These are phyloP conservation scores for Pemphigus obesinymphae DNA, from an alignment of 1,140 invertebrate species.

Conservation along the genomic window DNA sequence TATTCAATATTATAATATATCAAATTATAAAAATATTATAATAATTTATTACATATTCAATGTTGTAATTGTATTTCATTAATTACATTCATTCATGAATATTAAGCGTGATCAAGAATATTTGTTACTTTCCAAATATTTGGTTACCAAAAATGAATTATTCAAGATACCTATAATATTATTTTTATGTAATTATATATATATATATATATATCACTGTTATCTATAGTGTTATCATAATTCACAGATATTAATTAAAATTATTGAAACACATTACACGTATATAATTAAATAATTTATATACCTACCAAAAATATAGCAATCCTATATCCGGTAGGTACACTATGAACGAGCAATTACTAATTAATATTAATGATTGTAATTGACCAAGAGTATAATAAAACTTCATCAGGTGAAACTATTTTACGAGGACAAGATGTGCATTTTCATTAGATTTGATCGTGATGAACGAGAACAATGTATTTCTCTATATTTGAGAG, in stretches of 20 bases:
- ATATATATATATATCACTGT: too few relatives aligned
- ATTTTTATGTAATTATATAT: too few relatives aligned
- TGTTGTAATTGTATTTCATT: too few relatives aligned
- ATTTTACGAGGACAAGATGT: slow-evolving; percentile 21
- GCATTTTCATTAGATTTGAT: slow-evolving; percentile 27
- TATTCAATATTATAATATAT: too few relatives aligned
- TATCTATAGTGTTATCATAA: too few relatives aligned
- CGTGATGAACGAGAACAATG: slow-evolving; percentile 22
- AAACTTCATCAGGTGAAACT: slow-evolving; percentile 16
- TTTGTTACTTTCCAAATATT: too few relatives aligned
- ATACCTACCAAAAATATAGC: not conserved
- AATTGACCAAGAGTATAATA: not conserved
- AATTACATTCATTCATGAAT: too few relatives aligned
- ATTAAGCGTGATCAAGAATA: too few relatives aligned
- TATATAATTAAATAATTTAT: not conserved
- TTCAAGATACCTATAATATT: too few relatives aligned
- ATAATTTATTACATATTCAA: too few relatives aligned
- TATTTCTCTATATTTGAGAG: not conserved
- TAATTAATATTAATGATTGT: slow-evolving; percentile 11
- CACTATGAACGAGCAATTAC: not conserved
- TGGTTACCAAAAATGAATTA: too few relatives aligned
- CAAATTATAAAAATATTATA: too few relatives aligned
- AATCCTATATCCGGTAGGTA: slow-evolving; percentile 7
- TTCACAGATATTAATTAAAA: not conserved
- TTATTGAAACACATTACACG: not conserved